These are phyloP conservation scores for Portunus trituberculatus DNA, from an alignment of 1,140 invertebrate genomes.

Conservation along the genomic window DNA sequence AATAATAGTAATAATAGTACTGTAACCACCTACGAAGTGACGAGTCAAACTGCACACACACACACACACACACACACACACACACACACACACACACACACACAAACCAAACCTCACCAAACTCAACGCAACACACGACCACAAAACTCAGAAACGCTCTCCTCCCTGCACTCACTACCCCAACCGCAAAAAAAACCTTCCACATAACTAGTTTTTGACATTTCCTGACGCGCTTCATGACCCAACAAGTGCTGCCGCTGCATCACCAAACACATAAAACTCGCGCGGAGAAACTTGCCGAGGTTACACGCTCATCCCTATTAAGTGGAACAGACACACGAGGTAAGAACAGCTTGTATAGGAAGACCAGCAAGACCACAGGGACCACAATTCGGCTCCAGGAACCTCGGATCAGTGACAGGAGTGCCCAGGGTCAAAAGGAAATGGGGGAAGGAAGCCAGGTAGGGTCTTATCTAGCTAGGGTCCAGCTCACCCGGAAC, in stretches of 20 bases:
- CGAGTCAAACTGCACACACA: too few species aligned
- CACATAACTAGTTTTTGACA: neutral
- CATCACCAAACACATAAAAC: too few species aligned
- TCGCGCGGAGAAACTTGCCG: too few species aligned
- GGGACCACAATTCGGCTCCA: neutral
- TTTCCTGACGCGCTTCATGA: neutral
- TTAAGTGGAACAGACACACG: neutral
- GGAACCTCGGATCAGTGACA: neutral
- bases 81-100: too few species aligned
- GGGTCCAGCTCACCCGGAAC: constrained; percentile 16
- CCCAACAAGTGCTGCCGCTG: neutral
- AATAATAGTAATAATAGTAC: too few species aligned
- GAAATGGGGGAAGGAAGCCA: neutral
- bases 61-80: too few species aligned
- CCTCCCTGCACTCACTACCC: too few species aligned
- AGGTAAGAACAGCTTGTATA: neutral
- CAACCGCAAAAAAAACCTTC: too few species aligned
- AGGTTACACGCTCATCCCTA: neutral
- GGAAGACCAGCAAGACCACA: neutral
- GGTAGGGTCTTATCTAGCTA: neutral
- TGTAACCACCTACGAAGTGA: too few species aligned
- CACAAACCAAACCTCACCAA: too few species aligned
- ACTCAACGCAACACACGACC: too few species aligned
- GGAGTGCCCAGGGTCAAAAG: neutral
- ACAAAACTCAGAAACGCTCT: too few species aligned